Conservation (phyloP, 2,888 invertebrate genomes). For the Gonocerus acuteangulatus region DNA sequence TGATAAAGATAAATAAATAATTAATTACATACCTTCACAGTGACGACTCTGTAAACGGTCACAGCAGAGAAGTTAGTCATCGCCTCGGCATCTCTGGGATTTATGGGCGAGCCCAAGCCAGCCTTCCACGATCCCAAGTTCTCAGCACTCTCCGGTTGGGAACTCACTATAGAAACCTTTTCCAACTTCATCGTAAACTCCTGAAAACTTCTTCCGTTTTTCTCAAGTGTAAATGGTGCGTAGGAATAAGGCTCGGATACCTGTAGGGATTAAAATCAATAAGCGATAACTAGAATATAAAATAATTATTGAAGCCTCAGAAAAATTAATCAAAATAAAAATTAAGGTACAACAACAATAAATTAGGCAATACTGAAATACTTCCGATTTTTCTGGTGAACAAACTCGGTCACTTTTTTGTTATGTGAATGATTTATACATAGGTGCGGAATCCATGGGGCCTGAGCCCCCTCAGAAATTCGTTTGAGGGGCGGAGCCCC, state of each 20-base stretch:
- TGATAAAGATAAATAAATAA: too few species aligned
- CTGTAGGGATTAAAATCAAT: slow-evolving; percentile 32
- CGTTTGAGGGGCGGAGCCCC: too few species aligned
- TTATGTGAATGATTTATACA: too few species aligned
- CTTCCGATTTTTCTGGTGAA: too few species aligned
- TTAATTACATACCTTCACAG: slow-evolving; percentile 61
- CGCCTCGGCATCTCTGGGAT: slow-evolving; percentile 56
- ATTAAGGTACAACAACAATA: too few species aligned
- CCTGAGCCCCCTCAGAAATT: too few species aligned
- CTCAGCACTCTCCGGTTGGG: slow-evolving; percentile 63
- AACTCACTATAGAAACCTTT: slow-evolving; percentile 61
- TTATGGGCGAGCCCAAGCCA: slow-evolving; percentile 59
- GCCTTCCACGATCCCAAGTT: slow-evolving; percentile 70
- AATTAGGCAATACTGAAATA: too few species aligned
- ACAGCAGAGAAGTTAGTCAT: slow-evolving; percentile 71
- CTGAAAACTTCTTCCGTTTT: slow-evolving; percentile 67
- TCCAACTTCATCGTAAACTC: slow-evolving; percentile 65
- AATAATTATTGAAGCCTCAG: too few species aligned
- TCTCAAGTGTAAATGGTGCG: slow-evolving; percentile 55
- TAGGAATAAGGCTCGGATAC: slow-evolving; percentile 57
- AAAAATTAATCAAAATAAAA: too few species aligned
- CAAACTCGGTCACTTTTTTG: too few species aligned
- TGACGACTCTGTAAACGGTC: slow-evolving; percentile 77
- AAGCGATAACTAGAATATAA: neutral
- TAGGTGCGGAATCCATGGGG: too few species aligned